Conservation (phyloP, 2,113 vertebrate species). For the Brachyistius frenatus region DNA sequence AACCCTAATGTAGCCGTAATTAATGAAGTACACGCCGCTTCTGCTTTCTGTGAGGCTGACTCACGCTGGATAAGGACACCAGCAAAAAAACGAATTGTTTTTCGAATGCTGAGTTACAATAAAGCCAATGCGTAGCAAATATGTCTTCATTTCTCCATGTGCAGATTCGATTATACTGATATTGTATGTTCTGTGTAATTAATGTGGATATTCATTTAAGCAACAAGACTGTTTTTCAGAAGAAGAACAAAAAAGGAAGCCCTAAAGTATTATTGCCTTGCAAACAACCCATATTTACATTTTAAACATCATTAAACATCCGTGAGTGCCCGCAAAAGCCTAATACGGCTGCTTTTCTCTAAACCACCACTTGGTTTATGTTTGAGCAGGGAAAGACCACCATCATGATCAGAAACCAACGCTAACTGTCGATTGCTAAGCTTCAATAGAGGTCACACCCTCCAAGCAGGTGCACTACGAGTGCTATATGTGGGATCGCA, state of each 20-base stretch:
- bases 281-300: no score
- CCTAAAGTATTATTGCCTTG: no score
- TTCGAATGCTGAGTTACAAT: not conserved
- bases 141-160: not conserved
- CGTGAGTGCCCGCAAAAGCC: no score
- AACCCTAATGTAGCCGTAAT: constrained; percentile 34
- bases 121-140: not conserved
- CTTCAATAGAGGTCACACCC: constrained; percentile 21
- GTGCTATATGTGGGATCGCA: constrained; percentile 27
- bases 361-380: no score
- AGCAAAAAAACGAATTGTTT: not conserved
- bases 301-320: no score
- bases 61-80: constrained; percentile 19
- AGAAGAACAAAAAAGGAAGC: not conserved
- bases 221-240: not conserved
- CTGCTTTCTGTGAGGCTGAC: constrained; percentile 19
- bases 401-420: not conserved
- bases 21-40: constrained; percentile 11
- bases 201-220: not conserved
- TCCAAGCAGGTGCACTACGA: not conserved
- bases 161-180: not conserved
- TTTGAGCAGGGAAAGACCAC: no score
- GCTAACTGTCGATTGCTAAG: no score
- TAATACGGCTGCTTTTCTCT: no score
- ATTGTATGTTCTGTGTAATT: not conserved